A percentile compares a stretch with the other conserved stretches of the same genome.
These are phyloP conservation scores for Urocyon cinereoargenteus DNA, from an alignment of 2,797 vertebrate species.

Conservation along the genomic window DNA sequence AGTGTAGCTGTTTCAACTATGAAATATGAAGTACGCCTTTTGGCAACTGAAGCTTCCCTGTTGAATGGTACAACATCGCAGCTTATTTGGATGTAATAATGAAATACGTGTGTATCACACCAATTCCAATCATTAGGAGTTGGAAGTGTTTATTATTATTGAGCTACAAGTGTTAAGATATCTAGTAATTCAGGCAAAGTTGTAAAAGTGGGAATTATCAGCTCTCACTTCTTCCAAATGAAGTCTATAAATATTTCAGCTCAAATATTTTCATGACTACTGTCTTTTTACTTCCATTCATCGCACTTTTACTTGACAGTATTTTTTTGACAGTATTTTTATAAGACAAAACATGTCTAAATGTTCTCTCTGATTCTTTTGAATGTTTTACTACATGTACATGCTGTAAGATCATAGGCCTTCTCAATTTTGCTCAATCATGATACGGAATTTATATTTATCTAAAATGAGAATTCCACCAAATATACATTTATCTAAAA, in stretches of 20 bases:
- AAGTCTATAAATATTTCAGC: background rate
- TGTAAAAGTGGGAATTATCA: background rate
- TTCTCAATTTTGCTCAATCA: background rate
- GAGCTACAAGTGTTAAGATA: background rate
- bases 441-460: background rate
- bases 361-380: background rate
- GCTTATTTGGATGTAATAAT: background rate
- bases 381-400: background rate
- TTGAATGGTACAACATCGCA: background rate
- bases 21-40: background rate
- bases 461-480: background rate
- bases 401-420: background rate
- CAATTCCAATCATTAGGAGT: background rate
- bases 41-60: background rate
- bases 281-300: background rate
- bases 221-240: background rate
- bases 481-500: background rate
- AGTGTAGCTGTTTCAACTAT: background rate
- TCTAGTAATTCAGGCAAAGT: background rate
- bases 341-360: background rate
- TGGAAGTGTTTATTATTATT: background rate
- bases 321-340: slow-evolving; percentile 4
- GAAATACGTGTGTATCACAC: background rate
- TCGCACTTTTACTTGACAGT: background rate
- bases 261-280: background rate